Evolutionary conservation across 35 echinoderm and acorn worm species (phyloP), one percentile per base, ranked within the genome.

Genomic region (Anneissia japonica): DNA sequence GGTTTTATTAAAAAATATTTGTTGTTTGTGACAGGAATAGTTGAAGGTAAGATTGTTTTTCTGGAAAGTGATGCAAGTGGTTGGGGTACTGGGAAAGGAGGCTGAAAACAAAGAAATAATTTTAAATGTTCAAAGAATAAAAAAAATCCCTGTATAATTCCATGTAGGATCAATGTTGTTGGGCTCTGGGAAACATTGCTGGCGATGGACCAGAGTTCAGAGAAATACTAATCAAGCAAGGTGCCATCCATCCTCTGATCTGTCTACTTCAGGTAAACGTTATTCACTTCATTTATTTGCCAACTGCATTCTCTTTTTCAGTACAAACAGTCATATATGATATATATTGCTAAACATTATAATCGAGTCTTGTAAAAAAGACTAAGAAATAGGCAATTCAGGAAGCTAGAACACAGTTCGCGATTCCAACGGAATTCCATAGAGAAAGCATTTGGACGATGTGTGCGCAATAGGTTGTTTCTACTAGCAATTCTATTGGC

Each of bases 181-280:
- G 92, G 87, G 92, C 92, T 73, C 56, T 93, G 30, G 92, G 92
- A 17, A 93, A 93, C 46, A 74, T 93, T n/a, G 92, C 92, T 21
- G 92, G 82, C 17, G 87, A 93, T 79, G 87, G 87, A 30, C 39
- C 78, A 19, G 87, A 90, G 72, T 85, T 75, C 39, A 35, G 87
- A 39, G 84, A 83, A 31, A 89, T 51, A 12, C 72, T 93, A 0
- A 26, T 86, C 33, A 79, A 28, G 43, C 87, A 86, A 77, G 92
- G 92, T 33, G 76, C 79, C 21, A 21, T 93, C 0, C 55, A 83
- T 16, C 92, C 87, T 35, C 77, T 93, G 36, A 46, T 86, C 11
- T 83, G 90, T 41, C 77, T 93, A 73, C 77, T 93, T 31, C 77
- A 89, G 92, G 92, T 93, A 82, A 93, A 75, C 23, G 14, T 6